Conservation (phyloP, 2,888 invertebrate genomes). For the Ormia ochracea region DNA sequence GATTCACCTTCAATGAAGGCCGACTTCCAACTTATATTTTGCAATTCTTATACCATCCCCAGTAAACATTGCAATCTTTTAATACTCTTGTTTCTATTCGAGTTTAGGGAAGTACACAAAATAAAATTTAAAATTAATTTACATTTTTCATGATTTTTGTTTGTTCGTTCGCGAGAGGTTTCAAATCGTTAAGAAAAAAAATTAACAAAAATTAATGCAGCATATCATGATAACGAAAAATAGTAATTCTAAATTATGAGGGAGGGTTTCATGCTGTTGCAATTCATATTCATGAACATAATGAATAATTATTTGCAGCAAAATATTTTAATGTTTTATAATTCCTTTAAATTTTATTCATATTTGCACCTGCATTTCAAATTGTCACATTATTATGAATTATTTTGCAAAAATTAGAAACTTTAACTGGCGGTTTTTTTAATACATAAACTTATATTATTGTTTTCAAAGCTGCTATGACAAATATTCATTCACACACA, state of each 20-base stretch:
- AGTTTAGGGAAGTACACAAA: constrained; percentile 5
- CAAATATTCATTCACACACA: too few relatives aligned
- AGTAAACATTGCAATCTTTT: not conserved
- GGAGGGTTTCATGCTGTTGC: constrained; percentile 45
- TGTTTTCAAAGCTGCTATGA: constrained; percentile 19
- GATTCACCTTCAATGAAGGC: too few relatives aligned
- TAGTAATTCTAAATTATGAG: constrained; percentile 48
- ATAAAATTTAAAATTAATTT: constrained; percentile 42
- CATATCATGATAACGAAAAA: constrained; percentile 51
- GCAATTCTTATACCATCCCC: not conserved
- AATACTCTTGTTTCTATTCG: not conserved
- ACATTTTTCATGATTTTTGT: constrained; percentile 52
- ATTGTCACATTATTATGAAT: constrained; percentile 50
- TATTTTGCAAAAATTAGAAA: constrained; percentile 6
- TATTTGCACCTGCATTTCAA: constrained; percentile 57
- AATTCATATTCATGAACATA: constrained; percentile 21
- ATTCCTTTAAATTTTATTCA: constrained; percentile 36
- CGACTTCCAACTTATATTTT: too few relatives aligned
- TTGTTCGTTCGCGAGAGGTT: constrained; percentile 13
- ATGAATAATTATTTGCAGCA: constrained; percentile 21
- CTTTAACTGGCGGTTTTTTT: constrained; percentile 37
- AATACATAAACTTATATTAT: not conserved
- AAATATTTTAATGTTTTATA: constrained; percentile 36
- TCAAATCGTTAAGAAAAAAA: constrained; percentile 54
- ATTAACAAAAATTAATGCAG: constrained; percentile 60